A percentile compares a stretch with the other conserved stretches of the same genome.
Evolutionary conservation across 2,797 vertebrate genomes (phyloP).

Genomic region (Etheostoma perlongum): DNA sequence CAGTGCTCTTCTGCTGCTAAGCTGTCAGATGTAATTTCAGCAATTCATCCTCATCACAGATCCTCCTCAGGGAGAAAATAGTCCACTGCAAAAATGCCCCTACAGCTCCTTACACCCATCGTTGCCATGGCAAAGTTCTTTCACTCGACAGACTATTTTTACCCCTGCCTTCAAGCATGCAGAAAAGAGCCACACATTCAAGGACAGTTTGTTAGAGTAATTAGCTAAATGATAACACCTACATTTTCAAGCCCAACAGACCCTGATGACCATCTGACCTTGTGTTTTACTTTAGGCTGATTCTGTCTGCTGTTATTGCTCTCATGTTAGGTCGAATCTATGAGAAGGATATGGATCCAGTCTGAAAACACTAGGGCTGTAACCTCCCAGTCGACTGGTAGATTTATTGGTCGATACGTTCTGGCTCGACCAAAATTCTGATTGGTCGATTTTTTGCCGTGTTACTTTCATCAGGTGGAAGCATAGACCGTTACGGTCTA

Average conservation of each 20-base stretch:
- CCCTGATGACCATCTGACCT: conserved; percentile 23
- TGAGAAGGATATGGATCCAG: conserved; percentile 16
- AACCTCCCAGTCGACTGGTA: too few species aligned
- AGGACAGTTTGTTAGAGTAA: conserved; percentile 49
- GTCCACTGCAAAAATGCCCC: conserved; percentile 53
- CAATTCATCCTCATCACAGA: conserved; percentile 36
- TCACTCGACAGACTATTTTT: conserved; percentile 67
- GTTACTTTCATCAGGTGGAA: too few species aligned
- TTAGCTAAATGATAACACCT: conserved; percentile 39
- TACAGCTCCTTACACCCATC: conserved; percentile 35
- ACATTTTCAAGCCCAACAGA: conserved; percentile 15
- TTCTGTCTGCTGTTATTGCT: conserved; percentile 14
- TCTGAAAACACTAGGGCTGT: conserved; percentile 24
- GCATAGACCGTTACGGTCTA: too few species aligned
- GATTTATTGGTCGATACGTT: too few species aligned
- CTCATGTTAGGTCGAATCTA: conserved; percentile 11
- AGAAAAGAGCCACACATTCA: conserved; percentile 55
- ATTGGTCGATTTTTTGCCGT: too few species aligned
- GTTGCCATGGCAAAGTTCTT: conserved; percentile 70
- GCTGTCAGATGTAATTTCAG: conserved; percentile 64
- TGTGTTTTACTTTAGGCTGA: conserved; percentile 14
- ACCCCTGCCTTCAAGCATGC: conserved; percentile 49
- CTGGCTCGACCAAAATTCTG: too few species aligned
- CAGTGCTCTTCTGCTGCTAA: conserved; percentile 51
- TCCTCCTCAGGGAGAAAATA: conserved; percentile 37